Evolutionary conservation across 2,888 invertebrate genomes (phyloP), one percentile per base, ranked within the genome.

Genomic region (Zygaena filipendulae): DNA sequence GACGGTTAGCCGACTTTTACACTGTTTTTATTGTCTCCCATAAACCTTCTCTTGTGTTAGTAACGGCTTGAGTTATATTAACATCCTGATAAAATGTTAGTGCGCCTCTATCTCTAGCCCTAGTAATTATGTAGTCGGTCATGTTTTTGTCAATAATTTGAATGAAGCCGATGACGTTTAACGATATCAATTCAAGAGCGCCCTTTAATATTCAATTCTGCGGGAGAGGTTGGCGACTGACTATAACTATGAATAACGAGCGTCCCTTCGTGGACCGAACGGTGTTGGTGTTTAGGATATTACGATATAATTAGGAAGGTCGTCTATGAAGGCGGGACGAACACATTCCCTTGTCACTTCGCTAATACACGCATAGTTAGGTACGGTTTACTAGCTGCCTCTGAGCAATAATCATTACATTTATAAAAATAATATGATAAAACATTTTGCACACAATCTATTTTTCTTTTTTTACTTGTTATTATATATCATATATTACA

Each of bases 11-110:
- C 60, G 66, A 67, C 63, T 72, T 75, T 74, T 68, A 74, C 69
- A 68, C 59, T 59, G 69, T 64, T 71, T 75, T 75, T 75, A 74
- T 74, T 74, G 64, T 71, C 59, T 55, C 48, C 46, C 64, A 61
- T 62, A 63, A 63, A 63, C 58, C 58, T 46, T 57, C 62, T 58
- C 62, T 67, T 68, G 63, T 68, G 58, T 58, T 58, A 61, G 61
- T 68, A 64, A 70, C 64, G 53, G 70, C 67, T 68, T 59, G 59
- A 62, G 66, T 63, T 62, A 61, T 63, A 69, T 69, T 70, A 71
- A 67, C 66, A 61, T 55, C 47, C 57, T 60, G 67, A 67, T 74
- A 35, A 47, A 45, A 44, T 41, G 44, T 43, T 49, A 40, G n/a
- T n/a, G n/a, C n/a, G 16, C 16, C 7, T 6, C 16, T 16, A 16